Conservation (phyloP, 92 coral and sea anemone genomes). For the Scolanthus callimorphus region DNA sequence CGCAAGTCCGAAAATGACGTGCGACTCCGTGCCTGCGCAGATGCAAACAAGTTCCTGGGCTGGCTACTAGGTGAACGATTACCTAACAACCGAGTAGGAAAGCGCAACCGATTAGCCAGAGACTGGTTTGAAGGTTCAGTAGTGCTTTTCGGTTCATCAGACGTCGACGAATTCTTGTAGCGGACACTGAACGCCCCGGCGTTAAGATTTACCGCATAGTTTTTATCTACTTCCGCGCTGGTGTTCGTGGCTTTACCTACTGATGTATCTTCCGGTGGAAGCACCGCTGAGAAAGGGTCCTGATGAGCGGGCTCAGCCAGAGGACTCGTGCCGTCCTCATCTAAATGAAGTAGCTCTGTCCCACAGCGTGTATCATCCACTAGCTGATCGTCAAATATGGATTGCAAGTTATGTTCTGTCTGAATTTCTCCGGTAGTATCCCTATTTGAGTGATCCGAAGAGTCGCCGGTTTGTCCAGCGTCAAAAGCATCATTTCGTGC, state of each 20-base stretch:
- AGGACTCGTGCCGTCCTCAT: no score
- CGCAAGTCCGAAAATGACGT: constrained; percentile 88
- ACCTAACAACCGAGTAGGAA: constrained; percentile 34
- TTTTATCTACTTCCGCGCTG: not conserved
- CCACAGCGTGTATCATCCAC: no score
- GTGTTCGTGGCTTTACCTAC: not conserved
- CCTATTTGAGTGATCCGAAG: no score
- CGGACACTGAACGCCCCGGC: constrained; percentile 10
- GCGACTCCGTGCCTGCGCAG: constrained; percentile 88
- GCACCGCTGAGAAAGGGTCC: not conserved
- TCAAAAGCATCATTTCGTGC: no score
- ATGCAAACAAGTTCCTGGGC: constrained; percentile 66
- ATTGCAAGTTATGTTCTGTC: no score
- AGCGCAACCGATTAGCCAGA: constrained; percentile 16
- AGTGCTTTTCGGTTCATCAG: not conserved
- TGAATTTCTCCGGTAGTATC: not conserved
- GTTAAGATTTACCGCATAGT: not conserved
- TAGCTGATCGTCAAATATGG: no score
- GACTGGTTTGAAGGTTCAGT: constrained; percentile 9
- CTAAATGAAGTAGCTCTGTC: no score
- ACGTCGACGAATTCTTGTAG: constrained; percentile 6
- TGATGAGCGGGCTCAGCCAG: not conserved
- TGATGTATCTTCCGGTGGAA: not conserved
- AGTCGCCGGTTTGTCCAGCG: no score
- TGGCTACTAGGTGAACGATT: constrained; percentile 37